These are phyloP conservation scores for Auanema sp. DNA, from an alignment of 2,888 invertebrate genomes.

Conservation along the genomic window DNA sequence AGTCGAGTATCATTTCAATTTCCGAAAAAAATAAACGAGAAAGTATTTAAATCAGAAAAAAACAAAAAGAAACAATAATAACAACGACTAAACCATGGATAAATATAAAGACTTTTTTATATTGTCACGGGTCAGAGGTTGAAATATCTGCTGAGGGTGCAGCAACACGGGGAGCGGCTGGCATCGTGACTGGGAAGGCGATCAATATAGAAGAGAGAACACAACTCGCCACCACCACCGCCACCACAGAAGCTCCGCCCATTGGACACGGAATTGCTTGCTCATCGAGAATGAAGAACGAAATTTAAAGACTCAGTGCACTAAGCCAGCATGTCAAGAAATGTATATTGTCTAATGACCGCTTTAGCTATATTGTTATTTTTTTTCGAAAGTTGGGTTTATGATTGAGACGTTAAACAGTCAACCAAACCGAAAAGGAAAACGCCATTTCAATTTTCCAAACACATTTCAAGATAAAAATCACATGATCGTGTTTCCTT, in stretches of 20 bases:
- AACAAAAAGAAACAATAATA: not conserved
- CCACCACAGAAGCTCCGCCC: constrained; percentile 1
- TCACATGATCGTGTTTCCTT: too few relatives aligned
- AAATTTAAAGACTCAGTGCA: too few relatives aligned
- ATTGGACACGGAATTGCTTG: not conserved
- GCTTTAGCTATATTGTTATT: too few relatives aligned
- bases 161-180: constrained; percentile 2
- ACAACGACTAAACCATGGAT: not conserved
- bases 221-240: not conserved
- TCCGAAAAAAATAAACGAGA: not conserved
- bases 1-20: too few relatives aligned
- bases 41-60: not conserved
- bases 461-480: too few relatives aligned
- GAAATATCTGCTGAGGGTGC: not conserved
- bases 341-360: too few relatives aligned
- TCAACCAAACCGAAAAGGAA: too few relatives aligned
- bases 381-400: too few relatives aligned
- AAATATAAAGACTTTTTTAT: not conserved
- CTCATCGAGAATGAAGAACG: too few relatives aligned
- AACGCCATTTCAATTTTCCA: too few relatives aligned
- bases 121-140: constrained; percentile 1
- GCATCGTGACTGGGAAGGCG: constrained; percentile 3
- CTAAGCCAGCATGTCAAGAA: too few relatives aligned
- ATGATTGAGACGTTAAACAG: too few relatives aligned
- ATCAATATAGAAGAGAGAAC: constrained; percentile 2